Base-by-base conservation (phyloP, 64 coral and sea anemone species). In the Pocillopora damicornis region DNA sequence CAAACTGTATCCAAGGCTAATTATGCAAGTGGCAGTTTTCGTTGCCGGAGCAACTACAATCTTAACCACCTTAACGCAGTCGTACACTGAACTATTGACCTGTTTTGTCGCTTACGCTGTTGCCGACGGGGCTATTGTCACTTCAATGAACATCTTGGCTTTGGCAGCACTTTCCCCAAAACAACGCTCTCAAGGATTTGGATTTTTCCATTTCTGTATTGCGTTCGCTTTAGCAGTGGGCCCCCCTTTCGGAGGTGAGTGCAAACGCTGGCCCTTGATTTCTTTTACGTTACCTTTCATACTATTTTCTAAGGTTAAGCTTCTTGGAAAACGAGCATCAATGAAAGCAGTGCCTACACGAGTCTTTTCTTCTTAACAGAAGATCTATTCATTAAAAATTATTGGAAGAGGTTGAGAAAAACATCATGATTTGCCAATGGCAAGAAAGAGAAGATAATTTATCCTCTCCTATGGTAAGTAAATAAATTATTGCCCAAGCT, bases 231-330 rank as follows among this genome's bases (percentile, higher is more conserved):
- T 87, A 18, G 34, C 68, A 13, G 84, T 35, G 13, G 84, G 84
- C 59, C 84, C 84, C 9, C 84, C 84, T 14, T 87, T 87, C 74
- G 84, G 66, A 59, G 84, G 84, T 87, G 74, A 11, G 38, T 79
- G 14, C 15, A 51, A 51, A 51, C 42, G 42, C 42, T 4, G 7
- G 42, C 42, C 42, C 7, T 51, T 30, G 30, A 30, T 30, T 51
- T 51, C 3, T 51, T 51, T 51, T 51, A 51, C 42, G 3, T 51
- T 51, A 51, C 3, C 7, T 51, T 51, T 51, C 7, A 4, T 51
- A 51, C 2, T 7, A 51, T 51, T 51, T 51, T 0, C 42, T 51
- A 2, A 51, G 42, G 42, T 7, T 2, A 51, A 51, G 42, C 0
- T 13, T 14, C 34, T 75, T 75, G 25, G 10, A 11, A 11, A 51